phyloP scores from a whole-genome alignment of 2,113 vertebrate species.

The Tupaia chinensis region DNA sequence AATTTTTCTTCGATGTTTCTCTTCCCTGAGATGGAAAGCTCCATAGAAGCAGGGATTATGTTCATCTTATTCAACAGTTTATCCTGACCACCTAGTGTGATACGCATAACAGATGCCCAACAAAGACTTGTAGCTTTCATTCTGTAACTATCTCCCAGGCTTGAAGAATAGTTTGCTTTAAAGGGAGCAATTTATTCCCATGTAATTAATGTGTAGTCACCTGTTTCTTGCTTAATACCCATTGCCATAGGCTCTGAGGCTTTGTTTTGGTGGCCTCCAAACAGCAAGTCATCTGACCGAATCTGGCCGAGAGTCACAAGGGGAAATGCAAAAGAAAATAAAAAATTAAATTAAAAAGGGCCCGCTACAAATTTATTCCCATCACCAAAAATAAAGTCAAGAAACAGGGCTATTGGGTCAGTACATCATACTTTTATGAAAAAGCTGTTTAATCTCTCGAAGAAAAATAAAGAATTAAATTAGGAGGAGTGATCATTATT shows the following conservation, averaged over 20 bases:
- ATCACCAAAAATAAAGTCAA: not conserved
- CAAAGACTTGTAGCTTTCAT: not conserved
- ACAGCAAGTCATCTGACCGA: not conserved
- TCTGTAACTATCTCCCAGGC: not conserved
- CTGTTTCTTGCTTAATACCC: not conserved
- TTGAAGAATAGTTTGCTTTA: not conserved
- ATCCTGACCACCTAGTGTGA: not conserved
- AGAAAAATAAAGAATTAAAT: not conserved
- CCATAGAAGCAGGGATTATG: not conserved
- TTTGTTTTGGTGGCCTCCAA: not conserved
- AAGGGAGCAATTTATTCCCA: not conserved
- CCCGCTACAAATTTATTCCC: not conserved
- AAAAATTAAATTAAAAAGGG: not conserved
- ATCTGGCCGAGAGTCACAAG: slow-evolving; percentile 1
- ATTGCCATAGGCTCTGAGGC: not conserved
- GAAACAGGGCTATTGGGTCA: not conserved
- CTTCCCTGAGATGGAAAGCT: not conserved
- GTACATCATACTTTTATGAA: not conserved
- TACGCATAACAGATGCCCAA: not conserved
- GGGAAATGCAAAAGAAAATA: not conserved
- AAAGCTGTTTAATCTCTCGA: slow-evolving; percentile 16
- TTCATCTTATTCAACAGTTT: not conserved
- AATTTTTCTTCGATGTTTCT: not conserved
- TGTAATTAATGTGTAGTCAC: not conserved
- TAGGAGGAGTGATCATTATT: not conserved